Conservation (phyloP, 1,140 invertebrate genomes). For the Geopemphigus sp. region DNA sequence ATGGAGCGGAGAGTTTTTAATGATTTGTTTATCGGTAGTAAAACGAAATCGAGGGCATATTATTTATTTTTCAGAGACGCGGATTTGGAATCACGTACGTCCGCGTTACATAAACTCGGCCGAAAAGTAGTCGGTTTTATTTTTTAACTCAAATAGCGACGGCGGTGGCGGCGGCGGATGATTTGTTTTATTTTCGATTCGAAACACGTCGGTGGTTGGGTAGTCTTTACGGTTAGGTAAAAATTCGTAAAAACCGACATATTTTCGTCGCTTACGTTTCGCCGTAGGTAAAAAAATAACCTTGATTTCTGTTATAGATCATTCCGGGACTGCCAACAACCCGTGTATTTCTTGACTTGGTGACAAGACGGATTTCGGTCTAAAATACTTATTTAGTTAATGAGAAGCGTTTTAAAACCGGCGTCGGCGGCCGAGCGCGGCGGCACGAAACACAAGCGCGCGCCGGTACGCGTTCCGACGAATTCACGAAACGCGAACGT, state of each 20-base stretch:
- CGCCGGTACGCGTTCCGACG: no score
- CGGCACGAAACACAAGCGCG: no score
- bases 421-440: neutral
- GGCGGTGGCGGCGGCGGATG: no score
- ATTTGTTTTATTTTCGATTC: no score
- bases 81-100: neutral
- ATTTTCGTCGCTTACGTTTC: slow-evolving; percentile 14
- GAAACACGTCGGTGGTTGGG: neutral
- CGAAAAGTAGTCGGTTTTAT: neutral
- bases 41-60: neutral
- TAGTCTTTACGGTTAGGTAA: slow-evolving; percentile 1
- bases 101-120: no score
- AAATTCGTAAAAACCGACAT: slow-evolving; percentile 1
- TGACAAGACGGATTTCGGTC: slow-evolving; percentile 16
- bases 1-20: neutral
- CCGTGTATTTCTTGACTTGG: slow-evolving; percentile 36
- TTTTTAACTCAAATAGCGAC: neutral
- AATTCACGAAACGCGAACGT: no score
- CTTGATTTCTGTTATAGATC: slow-evolving; percentile 45
- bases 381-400: slow-evolving; percentile 21
- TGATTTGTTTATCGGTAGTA: neutral
- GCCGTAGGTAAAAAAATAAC: slow-evolving; percentile 18
- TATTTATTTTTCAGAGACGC: neutral
- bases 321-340: slow-evolving; percentile 29
- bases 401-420: neutral